phyloP scores from a whole-genome alignment of 2,797 vertebrate genomes.

The Heterohyrax brucei region DNA sequence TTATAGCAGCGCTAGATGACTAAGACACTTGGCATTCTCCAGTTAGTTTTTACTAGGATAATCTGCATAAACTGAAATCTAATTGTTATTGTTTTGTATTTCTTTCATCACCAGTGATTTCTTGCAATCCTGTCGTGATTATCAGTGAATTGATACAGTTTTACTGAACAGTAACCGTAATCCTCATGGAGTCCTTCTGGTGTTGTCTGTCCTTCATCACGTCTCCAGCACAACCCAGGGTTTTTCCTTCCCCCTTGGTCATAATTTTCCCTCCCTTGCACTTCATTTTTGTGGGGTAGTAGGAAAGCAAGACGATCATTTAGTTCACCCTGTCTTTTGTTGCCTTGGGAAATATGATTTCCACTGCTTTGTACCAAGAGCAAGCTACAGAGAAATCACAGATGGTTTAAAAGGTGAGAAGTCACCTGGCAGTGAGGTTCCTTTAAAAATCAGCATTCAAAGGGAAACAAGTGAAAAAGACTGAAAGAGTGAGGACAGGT shows the following conservation, averaged over 20 bases:
- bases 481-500: background rate
- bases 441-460: slow-evolving; percentile 36
- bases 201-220: background rate
- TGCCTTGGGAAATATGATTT: slow-evolving; percentile 43
- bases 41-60: background rate
- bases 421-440: slow-evolving; percentile 46
- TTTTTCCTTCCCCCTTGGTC: background rate
- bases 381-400: slow-evolving; percentile 59
- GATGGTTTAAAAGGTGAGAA: slow-evolving; percentile 68
- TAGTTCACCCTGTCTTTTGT: slow-evolving; percentile 68
- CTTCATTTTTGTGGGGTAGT: slow-evolving; percentile 20
- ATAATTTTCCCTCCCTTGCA: background rate
- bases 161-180: background rate
- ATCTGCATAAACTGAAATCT: background rate
- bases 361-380: slow-evolving; percentile 17
- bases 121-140: background rate
- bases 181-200: background rate
- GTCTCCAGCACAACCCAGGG: background rate
- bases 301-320: slow-evolving; percentile 53
- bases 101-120: background rate
- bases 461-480: slow-evolving; percentile 53
- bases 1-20: no score
- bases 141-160: background rate
- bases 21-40: background rate
- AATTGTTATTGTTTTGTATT: background rate